A percentile compares a stretch with the other conserved stretches of the same genome.
Evolutionary conservation across 1,140 invertebrate species (phyloP).

Genomic region (Sipha flava): DNA sequence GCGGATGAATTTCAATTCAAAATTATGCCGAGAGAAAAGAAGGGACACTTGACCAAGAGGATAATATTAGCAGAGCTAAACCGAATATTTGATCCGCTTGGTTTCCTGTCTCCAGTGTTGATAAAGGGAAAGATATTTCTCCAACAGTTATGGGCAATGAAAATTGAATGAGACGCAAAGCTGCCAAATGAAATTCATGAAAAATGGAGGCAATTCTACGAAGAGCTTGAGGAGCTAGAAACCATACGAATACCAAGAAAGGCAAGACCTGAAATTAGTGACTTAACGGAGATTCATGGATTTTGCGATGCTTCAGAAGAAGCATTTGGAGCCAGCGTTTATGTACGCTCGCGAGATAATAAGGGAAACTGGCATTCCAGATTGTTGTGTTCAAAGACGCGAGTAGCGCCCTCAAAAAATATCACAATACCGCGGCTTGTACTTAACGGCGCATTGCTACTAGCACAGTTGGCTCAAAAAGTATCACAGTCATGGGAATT

Average conservation of each 20-base stretch:
- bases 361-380: slow-evolving; percentile 35
- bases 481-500: neutral
- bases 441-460: slow-evolving; percentile 39
- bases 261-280: slow-evolving; percentile 37
- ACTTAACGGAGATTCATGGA: slow-evolving; percentile 38
- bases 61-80: too few species aligned
- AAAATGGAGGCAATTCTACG: too few species aligned
- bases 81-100: too few species aligned
- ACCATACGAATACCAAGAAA: too few species aligned
- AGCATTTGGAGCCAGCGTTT: slow-evolving; percentile 38
- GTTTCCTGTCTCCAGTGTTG: slow-evolving; percentile 42
- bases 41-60: too few species aligned
- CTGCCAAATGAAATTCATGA: too few species aligned
- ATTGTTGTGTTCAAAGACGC: slow-evolving; percentile 7
- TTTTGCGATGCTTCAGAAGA: slow-evolving; percentile 41
- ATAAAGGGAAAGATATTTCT: slow-evolving; percentile 45
- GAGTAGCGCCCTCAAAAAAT: slow-evolving; percentile 45
- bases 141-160: slow-evolving; percentile 44
- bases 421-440: slow-evolving; percentile 40
- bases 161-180: slow-evolving; percentile 44
- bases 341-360: slow-evolving; percentile 37
- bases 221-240: too few species aligned
- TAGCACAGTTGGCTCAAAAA: slow-evolving; percentile 37
- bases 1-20: slow-evolving; percentile 8
- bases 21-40: too few species aligned